These are phyloP conservation scores for Hydropotes inermis DNA, from an alignment of 2,113 vertebrate species.

Conservation along the genomic window DNA sequence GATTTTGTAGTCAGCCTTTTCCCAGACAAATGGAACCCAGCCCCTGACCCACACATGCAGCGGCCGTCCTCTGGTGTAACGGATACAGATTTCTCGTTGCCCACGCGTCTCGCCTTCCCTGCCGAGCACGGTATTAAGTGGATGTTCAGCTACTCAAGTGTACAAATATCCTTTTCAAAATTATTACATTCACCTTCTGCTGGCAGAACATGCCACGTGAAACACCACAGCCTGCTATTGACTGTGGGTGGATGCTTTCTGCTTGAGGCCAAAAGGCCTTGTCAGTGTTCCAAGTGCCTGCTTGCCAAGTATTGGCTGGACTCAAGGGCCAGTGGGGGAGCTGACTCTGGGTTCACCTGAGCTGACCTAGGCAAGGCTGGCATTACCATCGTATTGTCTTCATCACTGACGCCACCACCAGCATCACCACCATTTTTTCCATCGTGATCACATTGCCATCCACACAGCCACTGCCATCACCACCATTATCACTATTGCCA, in stretches of 20 bases:
- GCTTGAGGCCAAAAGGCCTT: conserved; percentile 7
- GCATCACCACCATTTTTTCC: neutral
- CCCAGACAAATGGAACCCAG: neutral
- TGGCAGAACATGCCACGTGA: conserved; percentile 43
- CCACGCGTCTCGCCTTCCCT: neutral
- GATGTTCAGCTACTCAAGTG: conserved; percentile 26
- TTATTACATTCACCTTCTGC: conserved; percentile 57
- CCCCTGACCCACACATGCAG: neutral
- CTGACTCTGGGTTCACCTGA: neutral
- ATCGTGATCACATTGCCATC: rapidly evolving
- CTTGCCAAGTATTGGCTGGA: neutral
- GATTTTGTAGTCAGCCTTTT: neutral
- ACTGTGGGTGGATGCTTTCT: conserved; percentile 16
- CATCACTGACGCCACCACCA: neutral
- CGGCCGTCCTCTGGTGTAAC: neutral
- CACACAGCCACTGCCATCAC: rapidly evolving
- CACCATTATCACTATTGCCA: rapidly evolving
- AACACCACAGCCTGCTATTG: neutral
- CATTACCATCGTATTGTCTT: neutral
- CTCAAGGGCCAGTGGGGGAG: neutral
- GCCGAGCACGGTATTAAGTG: neutral
- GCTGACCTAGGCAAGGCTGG: neutral
- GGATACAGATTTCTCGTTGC: neutral
- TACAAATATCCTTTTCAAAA: conserved; percentile 57
- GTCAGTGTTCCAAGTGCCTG: neutral